Percentiles rank a stretch among this genome's conserved stretches.
phyloP scores from a whole-genome alignment of 2,113 vertebrate species.

The Syngnathus scovelli region DNA sequence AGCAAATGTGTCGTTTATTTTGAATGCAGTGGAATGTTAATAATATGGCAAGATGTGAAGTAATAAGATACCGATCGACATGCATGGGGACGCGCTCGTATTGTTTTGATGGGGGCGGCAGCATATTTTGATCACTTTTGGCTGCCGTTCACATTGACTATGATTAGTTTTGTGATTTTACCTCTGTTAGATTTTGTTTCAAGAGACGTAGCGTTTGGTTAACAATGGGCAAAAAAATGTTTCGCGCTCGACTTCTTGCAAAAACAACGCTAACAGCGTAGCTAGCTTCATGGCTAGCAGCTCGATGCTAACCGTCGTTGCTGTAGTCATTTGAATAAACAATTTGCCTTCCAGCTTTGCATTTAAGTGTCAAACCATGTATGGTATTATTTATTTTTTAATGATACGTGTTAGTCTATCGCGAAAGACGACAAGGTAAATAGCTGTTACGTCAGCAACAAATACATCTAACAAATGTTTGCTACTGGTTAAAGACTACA shows the following conservation, averaged over 20 bases:
- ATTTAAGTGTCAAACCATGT: neutral
- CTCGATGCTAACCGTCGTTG: neutral
- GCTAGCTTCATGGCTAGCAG: neutral
- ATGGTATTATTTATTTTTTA: too few species aligned
- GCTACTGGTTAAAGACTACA: neutral
- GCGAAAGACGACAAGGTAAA: neutral
- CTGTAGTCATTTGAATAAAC: rapidly evolving
- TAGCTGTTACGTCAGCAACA: neutral
- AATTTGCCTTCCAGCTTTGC: neutral
- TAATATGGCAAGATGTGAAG: neutral
- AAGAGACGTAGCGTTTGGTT: neutral
- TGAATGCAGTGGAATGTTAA: neutral
- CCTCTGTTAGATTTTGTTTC: too few species aligned
- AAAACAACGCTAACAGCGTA: neutral
- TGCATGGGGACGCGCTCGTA: neutral
- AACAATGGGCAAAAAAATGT: neutral
- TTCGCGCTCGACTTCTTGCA: neutral
- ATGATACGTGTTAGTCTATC: neutral
- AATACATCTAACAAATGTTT: neutral
- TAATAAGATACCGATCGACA: slow-evolving; percentile 4
- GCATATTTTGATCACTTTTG: neutral
- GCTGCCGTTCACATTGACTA: neutral
- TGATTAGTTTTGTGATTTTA: slow-evolving; percentile 20
- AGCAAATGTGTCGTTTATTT: neutral
- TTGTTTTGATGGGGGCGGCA: slow-evolving; percentile 52